phyloP scores from a whole-genome alignment of 2,888 invertebrate genomes.

The Brachyptera putata region DNA sequence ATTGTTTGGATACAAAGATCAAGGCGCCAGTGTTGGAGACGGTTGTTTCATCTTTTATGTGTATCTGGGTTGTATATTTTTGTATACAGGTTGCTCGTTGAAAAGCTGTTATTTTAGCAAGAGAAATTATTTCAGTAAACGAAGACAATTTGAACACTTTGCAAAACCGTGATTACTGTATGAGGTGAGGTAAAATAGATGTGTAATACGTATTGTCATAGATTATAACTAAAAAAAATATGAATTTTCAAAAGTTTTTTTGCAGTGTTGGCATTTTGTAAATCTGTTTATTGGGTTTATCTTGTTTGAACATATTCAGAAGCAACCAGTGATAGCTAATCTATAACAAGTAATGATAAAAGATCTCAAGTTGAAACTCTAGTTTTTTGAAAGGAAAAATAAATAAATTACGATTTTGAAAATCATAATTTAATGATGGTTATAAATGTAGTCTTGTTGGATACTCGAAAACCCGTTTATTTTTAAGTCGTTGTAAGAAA shows the following conservation, averaged over 20 bases:
- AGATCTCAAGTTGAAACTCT: slow-evolving; percentile 17
- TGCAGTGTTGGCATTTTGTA: slow-evolving; percentile 18
- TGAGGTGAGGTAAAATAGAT: background rate
- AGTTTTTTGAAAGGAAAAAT: background rate
- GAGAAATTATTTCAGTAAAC: background rate
- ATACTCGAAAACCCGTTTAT: background rate
- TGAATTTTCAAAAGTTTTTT: background rate
- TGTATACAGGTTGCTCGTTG: slow-evolving; percentile 17
- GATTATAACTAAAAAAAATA: background rate
- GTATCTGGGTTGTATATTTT: slow-evolving; percentile 10
- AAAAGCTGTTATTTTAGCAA: too few relatives aligned
- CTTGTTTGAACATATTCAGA: slow-evolving; percentile 1
- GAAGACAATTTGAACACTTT: background rate
- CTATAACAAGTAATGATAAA: too few relatives aligned
- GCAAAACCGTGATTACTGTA: background rate
- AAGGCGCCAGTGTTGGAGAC: too few relatives aligned
- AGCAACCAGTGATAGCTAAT: slow-evolving; percentile 9
- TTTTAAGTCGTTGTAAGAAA: background rate
- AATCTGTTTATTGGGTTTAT: slow-evolving; percentile 10
- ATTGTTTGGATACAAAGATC: too few relatives aligned
- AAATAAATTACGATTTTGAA: background rate
- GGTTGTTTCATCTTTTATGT: background rate
- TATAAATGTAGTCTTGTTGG: background rate
- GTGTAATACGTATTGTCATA: background rate
- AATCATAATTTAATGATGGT: background rate